Evolutionary conservation across 2,888 invertebrate species (phyloP), one percentile per base, ranked within the genome.

Genomic region (Chrysotoxum bicinctum): DNA sequence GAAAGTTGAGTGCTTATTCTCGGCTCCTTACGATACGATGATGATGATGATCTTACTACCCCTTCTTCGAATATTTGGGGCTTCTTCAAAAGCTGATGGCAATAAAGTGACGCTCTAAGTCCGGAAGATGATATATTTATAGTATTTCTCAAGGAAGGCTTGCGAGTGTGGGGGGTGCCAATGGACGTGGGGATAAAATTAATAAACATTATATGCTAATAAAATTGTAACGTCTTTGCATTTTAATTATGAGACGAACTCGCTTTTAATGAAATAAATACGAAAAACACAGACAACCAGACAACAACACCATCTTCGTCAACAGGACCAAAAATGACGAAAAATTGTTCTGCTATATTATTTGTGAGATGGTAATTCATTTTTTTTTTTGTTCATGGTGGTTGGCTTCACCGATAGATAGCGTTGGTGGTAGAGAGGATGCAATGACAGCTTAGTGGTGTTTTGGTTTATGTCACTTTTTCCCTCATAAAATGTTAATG

Each of bases 141-240:
- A 14, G 12, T 26, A 16, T 37, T 30, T 10, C 37, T 37, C 30
- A 21, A 37, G 10, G 23, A 32, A 56, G 56, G 37, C 23, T 66
- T 56, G 48, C 4, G 21, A 30, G 37, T 32, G 23, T 78, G 43
- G 8, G 26, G 35, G 7, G 14, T 21, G 19, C 12, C 4, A 10
- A 6, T 72, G 64, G 16, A 40, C 45, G 26, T 9, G 30, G 77
- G 88, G 77, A 88, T 88, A 87, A 88, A 88, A 88, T 89, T 89
- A 89, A 89, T 89, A 88, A 88, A 88, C 87, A 88, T 89, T 88
- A 88, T 87, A 89, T 87, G 88, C 88, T 88, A 88, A 89, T 89
- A 88, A 89, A 89, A 89, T 88, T 88, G 88, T 88, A 88, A 89
- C 88, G 88, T 87, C 76, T 66, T 73, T 77, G 78, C 76, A 83